Base-by-base conservation (phyloP, 2,797 vertebrate genomes). In the Chloroceryle inda region DNA sequence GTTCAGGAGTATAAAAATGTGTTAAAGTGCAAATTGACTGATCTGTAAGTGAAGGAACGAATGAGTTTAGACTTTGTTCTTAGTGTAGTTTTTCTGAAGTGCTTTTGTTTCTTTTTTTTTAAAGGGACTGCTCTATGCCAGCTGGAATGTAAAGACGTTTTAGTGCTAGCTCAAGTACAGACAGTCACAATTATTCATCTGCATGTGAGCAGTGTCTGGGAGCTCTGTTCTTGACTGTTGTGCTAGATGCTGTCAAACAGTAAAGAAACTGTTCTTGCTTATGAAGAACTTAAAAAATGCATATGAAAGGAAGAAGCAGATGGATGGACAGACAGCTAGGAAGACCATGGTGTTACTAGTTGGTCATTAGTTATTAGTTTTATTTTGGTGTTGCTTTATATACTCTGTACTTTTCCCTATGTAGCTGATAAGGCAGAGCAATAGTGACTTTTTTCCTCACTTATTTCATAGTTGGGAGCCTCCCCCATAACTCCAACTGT, bases 211-310 rank as follows among this genome's bases (percentile, higher is more conserved):
- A 68, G 35, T 58, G 50, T 35, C 45, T 87, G 5, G 17, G 86
- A 94, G 27, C 22, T 74, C n/a, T 74, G 9, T 31, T 95, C 56
- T 77, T 85, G 53, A 68, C 33, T 80, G 3, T 78, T 75, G 18
- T 94, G 66, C 66, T 94, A 66, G 83, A 64, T 85, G 63, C 76
- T 78, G 62, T 81, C 42, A 77, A 55, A 89, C 26, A 64, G 40
- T 56, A 81, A 67, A 93, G 21, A 88, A 91, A 67, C 42, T 40
- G 3, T 42, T 88, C n/a, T 55, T 84, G 31, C 47, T 90, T 12
- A 6, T 50, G 23, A 81, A 78, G 45, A 90, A 47, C 55, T 84
- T 71, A 20, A 67, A 64, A 73, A 85, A 62, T 18, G 29, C 14
- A 3, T 59, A 16, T 50, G n/a, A 58, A 63, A 67, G 38, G 49